phyloP scores from a whole-genome alignment of 2,888 invertebrate genomes.

The Caenorhabditis sinica region DNA sequence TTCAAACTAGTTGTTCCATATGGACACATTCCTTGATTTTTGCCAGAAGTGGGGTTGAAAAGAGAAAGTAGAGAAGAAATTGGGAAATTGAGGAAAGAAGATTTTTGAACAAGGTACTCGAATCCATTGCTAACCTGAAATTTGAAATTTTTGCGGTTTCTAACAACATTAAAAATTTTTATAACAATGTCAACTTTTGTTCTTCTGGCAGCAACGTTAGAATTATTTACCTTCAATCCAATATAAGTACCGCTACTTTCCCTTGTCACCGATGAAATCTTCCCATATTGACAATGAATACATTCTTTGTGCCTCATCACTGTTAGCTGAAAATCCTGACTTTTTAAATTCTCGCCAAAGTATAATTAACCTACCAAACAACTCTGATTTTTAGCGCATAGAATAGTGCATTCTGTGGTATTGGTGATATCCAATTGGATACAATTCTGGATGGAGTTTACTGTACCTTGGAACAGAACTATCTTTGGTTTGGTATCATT shows the following conservation, averaged over 20 bases:
- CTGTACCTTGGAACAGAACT: neutral
- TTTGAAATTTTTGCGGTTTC: too few species aligned
- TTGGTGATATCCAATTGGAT: neutral
- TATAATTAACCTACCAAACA: neutral
- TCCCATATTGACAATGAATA: constrained; percentile 1
- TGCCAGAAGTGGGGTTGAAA: neutral
- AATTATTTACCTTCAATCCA: neutral
- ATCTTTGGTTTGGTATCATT: neutral
- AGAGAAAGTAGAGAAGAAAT: neutral
- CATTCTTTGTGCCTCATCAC: neutral
- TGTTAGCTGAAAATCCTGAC: neutral
- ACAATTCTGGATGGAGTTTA: neutral
- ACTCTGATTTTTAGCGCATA: neutral
- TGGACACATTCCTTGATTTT: neutral
- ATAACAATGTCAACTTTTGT: too few species aligned
- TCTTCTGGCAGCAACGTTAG: neutral
- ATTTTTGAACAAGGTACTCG: neutral
- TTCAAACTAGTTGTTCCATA: neutral
- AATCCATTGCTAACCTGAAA: neutral
- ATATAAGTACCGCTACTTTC: neutral
- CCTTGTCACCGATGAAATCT: neutral
- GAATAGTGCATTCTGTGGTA: neutral
- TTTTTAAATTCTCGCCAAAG: neutral
- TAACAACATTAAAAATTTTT: neutral
- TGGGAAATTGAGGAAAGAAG: neutral